Percentiles rank a stretch among this genome's conserved stretches.
phyloP scores from a whole-genome alignment of 1,140 invertebrate species.

The Halotydeus destructor region DNA sequence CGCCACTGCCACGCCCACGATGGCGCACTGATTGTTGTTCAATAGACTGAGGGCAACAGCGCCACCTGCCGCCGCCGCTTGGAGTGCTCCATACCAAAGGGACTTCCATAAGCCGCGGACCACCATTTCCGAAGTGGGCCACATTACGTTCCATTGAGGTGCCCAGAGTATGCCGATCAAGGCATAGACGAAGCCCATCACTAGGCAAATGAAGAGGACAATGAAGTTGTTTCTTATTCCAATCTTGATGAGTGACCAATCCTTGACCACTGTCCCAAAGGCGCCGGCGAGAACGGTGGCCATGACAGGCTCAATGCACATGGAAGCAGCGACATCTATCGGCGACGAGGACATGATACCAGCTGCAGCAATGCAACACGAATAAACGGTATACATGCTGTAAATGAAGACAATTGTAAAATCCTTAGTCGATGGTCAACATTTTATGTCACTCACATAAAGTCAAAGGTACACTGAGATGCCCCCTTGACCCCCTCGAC shows the following conservation, averaged over 20 bases:
- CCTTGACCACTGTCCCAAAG: constrained; percentile 55
- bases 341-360: constrained; percentile 68
- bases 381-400: background rate
- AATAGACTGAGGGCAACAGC: constrained; percentile 65
- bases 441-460: too few species aligned
- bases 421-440: too few species aligned
- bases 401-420: too few species aligned
- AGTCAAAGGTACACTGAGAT: constrained; percentile 61
- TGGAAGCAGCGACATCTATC: constrained; percentile 36
- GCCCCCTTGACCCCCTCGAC: constrained; percentile 51
- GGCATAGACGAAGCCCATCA: constrained; percentile 49
- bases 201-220: constrained; percentile 30
- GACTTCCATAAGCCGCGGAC: constrained; percentile 37
- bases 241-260: constrained; percentile 37
- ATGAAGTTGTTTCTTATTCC: constrained; percentile 42
- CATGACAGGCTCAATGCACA: background rate
- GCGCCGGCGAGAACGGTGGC: constrained; percentile 52
- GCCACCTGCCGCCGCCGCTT: constrained; percentile 46
- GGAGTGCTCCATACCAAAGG: constrained; percentile 40
- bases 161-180: constrained; percentile 44
- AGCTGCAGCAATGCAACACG: constrained; percentile 36
- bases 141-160: constrained; percentile 45
- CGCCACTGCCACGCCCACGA: constrained; percentile 72
- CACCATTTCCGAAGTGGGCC: constrained; percentile 63
- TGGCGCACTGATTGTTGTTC: constrained; percentile 55